Base-by-base conservation (phyloP, 1,140 invertebrate species). In the Calliphora vicina region DNA sequence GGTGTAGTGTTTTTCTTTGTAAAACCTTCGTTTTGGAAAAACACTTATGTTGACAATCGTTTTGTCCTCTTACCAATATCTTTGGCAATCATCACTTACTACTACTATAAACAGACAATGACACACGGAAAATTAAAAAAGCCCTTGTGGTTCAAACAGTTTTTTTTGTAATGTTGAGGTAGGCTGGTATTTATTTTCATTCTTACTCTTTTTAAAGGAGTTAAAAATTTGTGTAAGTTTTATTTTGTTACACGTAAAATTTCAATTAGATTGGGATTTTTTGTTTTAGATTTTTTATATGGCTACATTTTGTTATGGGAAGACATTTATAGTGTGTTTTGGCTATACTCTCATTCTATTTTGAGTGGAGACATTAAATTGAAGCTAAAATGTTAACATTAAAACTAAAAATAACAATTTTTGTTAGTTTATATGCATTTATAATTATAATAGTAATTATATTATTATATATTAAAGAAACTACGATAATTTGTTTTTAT, bases 1-100 rank as follows among this genome's bases (percentile, higher is more conserved):
- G 20, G 43, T 6, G 20, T 78, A 6, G 12, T 43, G 35, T 45
- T 78, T 43, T 78, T 78, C 35, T 78, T 78, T 78, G 35, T 43
- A 74, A 74, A 50, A 5, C n/a, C 50, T 12, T 78, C 43, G 5
- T 13, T 78, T 43, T 78, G 74, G n/a, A 23, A 43, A 78, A 78
- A 43, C 74, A 78, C 74, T 78, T 78, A 43, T 43, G 74, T 78
- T 78, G 74, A 78, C 74, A 78, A 78, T 29, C n/a, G 13, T 43
- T 45, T 43, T 78, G 9, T 25, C 13, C n/a, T 57, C 45, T 57
- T 57, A 57, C 50, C 50, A 17, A 57, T 57, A 57, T 57, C 50
- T 17, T n/a, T 35, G 35, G 35, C 35, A 35, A 35, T 35, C 35
- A 35, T 35, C 4, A 1, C 12, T 43, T 43, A 43, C 42, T 27